Evolutionary conservation across 1,140 invertebrate genomes (phyloP).

Genomic region (Procambarus virginalis): DNA sequence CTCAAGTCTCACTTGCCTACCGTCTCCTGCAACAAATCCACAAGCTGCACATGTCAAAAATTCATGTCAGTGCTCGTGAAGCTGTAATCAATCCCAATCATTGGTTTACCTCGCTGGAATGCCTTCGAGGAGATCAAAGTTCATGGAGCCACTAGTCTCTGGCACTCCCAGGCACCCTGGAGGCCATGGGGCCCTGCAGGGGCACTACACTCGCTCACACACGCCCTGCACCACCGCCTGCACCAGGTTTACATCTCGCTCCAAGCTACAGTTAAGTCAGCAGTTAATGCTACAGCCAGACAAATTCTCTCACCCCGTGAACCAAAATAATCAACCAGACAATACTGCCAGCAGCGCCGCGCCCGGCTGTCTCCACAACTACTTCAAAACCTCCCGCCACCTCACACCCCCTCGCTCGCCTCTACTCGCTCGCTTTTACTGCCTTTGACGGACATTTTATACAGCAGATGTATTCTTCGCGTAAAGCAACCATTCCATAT

Average conservation of each 20-base stretch:
- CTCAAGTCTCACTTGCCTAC: not conserved
- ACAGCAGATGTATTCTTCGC: too few relatives aligned
- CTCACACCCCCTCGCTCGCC: not conserved
- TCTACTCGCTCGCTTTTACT: too few relatives aligned
- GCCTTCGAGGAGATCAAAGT: not conserved
- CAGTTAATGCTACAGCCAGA: not conserved
- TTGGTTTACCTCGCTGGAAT: slow-evolving; percentile 1
- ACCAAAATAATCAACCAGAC: slow-evolving; percentile 49
- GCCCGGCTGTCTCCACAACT: slow-evolving; percentile 1
- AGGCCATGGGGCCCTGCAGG: not conserved
- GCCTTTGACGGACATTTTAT: too few relatives aligned
- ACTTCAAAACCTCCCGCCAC: slow-evolving; percentile 18
- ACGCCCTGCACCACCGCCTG: not conserved
- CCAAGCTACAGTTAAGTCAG: not conserved
- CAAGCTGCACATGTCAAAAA: not conserved
- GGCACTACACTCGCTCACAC: not conserved
- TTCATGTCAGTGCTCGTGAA: not conserved
- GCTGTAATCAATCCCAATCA: not conserved
- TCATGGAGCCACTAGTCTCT: not conserved
- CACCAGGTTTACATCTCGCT: not conserved
- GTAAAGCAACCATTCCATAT: too few relatives aligned
- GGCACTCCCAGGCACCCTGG: not conserved
- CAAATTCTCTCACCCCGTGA: not conserved
- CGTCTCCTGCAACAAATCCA: not conserved
- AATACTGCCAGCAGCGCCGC: slow-evolving; percentile 34